These are phyloP conservation scores for Apteryx owenii DNA, from an alignment of 2,113 vertebrate species.

Conservation along the genomic window DNA sequence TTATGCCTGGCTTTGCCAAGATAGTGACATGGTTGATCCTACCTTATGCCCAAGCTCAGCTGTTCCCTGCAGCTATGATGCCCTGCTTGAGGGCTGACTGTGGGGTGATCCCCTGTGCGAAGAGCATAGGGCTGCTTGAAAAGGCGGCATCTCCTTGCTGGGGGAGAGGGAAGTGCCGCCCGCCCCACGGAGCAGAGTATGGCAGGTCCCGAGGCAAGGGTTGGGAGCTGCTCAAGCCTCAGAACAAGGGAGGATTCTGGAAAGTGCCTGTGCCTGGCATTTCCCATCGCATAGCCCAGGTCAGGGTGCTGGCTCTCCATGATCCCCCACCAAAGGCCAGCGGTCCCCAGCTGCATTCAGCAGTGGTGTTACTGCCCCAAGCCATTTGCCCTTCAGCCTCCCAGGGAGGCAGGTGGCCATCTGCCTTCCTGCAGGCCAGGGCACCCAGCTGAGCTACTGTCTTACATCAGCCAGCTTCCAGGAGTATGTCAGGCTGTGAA, in stretches of 20 bases:
- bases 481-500: not conserved
- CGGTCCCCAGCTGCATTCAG: too few relatives aligned
- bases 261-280: not conserved
- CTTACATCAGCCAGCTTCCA: accelerated
- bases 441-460: accelerated
- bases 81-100: not conserved
- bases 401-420: not conserved
- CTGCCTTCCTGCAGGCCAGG: not conserved
- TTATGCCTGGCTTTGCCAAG: not conserved
- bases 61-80: accelerated
- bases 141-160: not conserved
- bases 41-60: not conserved
- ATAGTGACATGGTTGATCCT: accelerated
- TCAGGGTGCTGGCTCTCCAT: not conserved
- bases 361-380: not conserved
- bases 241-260: not conserved
- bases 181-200: not conserved
- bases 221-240: not conserved
- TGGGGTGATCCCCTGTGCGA: not conserved
- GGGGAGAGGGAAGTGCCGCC: not conserved
- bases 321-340: not conserved
- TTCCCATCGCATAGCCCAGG: not conserved
- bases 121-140: not conserved
- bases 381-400: not conserved
- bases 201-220: not conserved